Evolutionary conservation across 2,113 vertebrate genomes (phyloP), one percentile per base, ranked within the genome.

Genomic region (Dermatemys mawii): DNA sequence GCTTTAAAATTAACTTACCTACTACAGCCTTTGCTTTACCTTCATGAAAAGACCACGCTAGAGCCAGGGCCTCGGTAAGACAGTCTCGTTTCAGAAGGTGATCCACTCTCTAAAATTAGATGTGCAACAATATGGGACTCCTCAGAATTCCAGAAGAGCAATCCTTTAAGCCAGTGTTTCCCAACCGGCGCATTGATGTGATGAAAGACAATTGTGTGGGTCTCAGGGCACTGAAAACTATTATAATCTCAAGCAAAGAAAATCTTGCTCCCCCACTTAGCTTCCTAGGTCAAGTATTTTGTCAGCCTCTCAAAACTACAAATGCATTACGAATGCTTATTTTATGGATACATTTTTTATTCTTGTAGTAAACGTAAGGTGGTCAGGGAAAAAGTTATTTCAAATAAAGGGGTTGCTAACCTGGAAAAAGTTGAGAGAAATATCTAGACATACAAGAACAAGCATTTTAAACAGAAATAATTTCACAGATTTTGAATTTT

Each of bases 1-100:
- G 3, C 17, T 79, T 84, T 85, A 32, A 44, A 95, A 11, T 38
- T 21, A 5, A 98, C 99, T 97, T 97, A 99, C 99, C 99, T 81
- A 99, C 98, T 54, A 99, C 99, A 90, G 99, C 99, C 95, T 99
- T 99, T 54, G 99, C 99, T 86, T 99, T 99, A 89, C 99, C 99
- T 96, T 99, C 99, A 73, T 99, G 99, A 95, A 99, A 99, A 46
- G 99, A 99, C 99, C 99, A 99, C 27, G 99, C 99, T 81, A 99
- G 98, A 91, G 98, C 98, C 81, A 99, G 98, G n/a, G 99, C 99
- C 98, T 99, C 99, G 4, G 98, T 98, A 90, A 99, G 99, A 92
- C 98, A 98, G 88, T 99, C 99, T 97, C 99, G 99, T 90, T 99
- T 99, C 97, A 99, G 95, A 51, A 99, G 97, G 81, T 98, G 98